Evolutionary conservation across 2,888 invertebrate genomes (phyloP).

Genomic region (Campaea margaritaria): DNA sequence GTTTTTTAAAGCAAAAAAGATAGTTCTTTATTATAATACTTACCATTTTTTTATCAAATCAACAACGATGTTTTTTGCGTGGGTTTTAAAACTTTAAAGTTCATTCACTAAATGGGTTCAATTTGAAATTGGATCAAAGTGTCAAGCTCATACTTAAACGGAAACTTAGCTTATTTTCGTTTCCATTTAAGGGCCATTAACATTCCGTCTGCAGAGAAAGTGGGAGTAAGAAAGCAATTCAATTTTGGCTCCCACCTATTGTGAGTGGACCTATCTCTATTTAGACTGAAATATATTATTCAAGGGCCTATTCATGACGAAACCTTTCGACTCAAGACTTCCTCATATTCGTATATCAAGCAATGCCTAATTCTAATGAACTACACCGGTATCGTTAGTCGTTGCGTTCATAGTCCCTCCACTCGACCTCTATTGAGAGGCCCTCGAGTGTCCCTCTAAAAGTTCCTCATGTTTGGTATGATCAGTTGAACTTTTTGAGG

Average conservation of each 20-base stretch:
- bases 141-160: constrained; percentile 32
- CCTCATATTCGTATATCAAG: background rate
- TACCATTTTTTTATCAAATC: too few relatives aligned
- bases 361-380: background rate
- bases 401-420: too few relatives aligned
- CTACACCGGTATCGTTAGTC: too few relatives aligned
- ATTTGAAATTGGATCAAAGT: constrained; percentile 20
- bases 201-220: constrained; percentile 43
- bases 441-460: too few relatives aligned
- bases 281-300: constrained; percentile 19
- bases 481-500: too few relatives aligned
- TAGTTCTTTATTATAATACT: too few relatives aligned
- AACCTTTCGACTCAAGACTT: constrained; percentile 4
- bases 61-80: too few relatives aligned
- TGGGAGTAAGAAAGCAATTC: constrained; percentile 45
- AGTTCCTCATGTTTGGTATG: too few relatives aligned
- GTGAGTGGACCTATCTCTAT: constrained; percentile 35
- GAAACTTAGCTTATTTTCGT: constrained; percentile 44
- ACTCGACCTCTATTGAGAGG: too few relatives aligned
- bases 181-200: constrained; percentile 48
- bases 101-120: constrained; percentile 2
- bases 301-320: constrained; percentile 2
- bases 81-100: background rate
- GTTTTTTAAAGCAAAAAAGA: too few relatives aligned
- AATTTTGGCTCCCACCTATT: constrained; percentile 41